Base-by-base conservation (phyloP, 2,888 invertebrate genomes). In the Leuctra nigra region DNA sequence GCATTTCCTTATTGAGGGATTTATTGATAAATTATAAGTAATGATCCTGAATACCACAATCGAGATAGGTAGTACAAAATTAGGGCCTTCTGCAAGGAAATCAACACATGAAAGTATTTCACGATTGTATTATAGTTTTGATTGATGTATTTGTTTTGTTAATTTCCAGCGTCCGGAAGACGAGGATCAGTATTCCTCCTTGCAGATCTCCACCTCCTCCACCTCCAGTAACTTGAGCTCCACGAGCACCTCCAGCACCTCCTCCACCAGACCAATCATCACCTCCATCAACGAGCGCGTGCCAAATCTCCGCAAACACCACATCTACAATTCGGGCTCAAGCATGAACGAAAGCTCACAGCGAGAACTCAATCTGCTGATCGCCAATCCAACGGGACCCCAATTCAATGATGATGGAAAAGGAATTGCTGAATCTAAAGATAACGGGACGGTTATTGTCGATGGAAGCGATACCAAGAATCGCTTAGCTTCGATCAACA, bases 351-450 rank as follows among this genome's bases (percentile, higher is more conserved):
- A 52, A n/a, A 61, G 56, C n/a, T 59, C 57, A 6, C 65, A 65
- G 48, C 64, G 64, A 33, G 66, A 67, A 50, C 58, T 63, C 29
- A 67, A 67, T 58, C 60, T 66, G 23, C 58, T 66, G 39, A 60
- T 67, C 22, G 58, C 64, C 16, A 46, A 57, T 6, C 64, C 63
- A 7, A 58, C 60, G 16, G 62, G 64, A 47, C 65, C 65, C 6
- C 61, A 62, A n/a, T 58, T 64, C 18, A 60, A 80, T 64, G 77
- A 74, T 61, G 82, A 81, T 72, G 77, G 74, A 47, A 81, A 79
- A 62, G 64, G 73, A 59, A 73, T 74, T 70, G 64, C 68, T 23
- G 74, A n/a, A n/a, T n/a, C n/a, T n/a, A n/a, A n/a, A n/a, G n/a
- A n/a, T n/a, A n/a, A n/a, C n/a, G n/a, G n/a, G n/a, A 75, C 54